A percentile compares a stretch with the other conserved stretches of the same genome.
Conservation (phyloP, 2,113 vertebrate species). For the Thalassarche chlororhynchos region DNA sequence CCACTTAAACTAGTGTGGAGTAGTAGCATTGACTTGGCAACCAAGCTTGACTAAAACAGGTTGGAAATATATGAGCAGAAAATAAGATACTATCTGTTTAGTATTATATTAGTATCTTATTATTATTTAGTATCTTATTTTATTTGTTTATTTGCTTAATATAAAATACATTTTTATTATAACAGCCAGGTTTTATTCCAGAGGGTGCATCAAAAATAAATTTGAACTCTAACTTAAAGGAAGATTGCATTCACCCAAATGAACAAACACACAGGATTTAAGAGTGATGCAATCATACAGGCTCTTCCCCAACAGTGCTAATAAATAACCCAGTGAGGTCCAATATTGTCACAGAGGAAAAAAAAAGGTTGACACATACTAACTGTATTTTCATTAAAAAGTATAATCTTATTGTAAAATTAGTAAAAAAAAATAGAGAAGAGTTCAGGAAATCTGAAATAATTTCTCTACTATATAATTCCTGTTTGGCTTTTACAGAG, state of each 20-base stretch:
- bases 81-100: neutral
- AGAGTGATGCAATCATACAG: neutral
- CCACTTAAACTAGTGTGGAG: neutral
- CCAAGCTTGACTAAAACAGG: neutral
- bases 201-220: neutral
- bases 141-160: neutral
- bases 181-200: neutral
- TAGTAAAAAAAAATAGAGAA: neutral
- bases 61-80: neutral
- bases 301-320: neutral
- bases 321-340: neutral
- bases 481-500: neutral
- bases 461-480: neutral
- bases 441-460: neutral
- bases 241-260: neutral
- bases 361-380: rapidly evolving
- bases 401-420: neutral
- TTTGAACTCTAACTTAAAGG: neutral
- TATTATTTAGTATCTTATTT: neutral
- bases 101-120: neutral
- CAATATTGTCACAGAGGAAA: neutral
- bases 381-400: neutral
- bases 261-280: neutral
- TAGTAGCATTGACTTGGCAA: neutral
- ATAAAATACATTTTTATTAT: neutral